Conservation (phyloP, 2,888 invertebrate genomes). For the Serripes groenlandicus region DNA sequence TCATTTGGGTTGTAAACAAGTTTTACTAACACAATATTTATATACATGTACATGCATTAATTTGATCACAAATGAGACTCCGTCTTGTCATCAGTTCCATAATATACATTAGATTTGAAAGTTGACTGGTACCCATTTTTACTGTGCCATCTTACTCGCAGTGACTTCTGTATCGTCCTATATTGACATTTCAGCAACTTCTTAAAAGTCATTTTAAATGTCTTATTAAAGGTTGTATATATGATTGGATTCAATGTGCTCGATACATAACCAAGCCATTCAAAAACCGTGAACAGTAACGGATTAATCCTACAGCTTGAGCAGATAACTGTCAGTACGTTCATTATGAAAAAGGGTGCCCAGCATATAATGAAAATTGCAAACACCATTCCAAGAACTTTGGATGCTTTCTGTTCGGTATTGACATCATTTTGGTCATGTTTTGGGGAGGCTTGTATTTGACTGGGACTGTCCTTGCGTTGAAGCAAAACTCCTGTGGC, state of each 20-base stretch:
- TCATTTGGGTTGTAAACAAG: not conserved
- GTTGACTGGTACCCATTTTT: conserved; percentile 63
- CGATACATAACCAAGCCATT: conserved; percentile 86
- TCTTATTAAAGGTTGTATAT: conserved; percentile 86
- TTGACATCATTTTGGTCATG: conserved; percentile 87
- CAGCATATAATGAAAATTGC: conserved; percentile 85
- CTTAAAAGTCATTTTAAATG: conserved; percentile 84
- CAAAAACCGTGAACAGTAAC: conserved; percentile 82
- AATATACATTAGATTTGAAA: conserved; percentile 58
- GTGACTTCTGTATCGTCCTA: conserved; percentile 72
- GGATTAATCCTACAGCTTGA: conserved; percentile 91
- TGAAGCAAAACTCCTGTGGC: conserved; percentile 82
- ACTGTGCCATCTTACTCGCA: conserved; percentile 71
- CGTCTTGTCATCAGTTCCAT: conserved; percentile 45
- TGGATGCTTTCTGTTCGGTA: conserved; percentile 98
- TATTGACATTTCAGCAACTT: conserved; percentile 83
- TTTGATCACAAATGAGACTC: conserved; percentile 49
- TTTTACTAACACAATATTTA: not conserved
- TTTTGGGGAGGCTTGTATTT: conserved; percentile 28
- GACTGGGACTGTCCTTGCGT: conserved; percentile 64
- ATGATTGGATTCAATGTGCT: conserved; percentile 86
- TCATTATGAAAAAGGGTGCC: conserved; percentile 86
- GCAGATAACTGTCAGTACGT: conserved; percentile 88
- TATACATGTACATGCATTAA: not conserved
- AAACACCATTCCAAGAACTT: conserved; percentile 88